Evolutionary conservation across 2,113 vertebrate genomes (phyloP).

Genomic region (Gymnorhina tibicen): DNA sequence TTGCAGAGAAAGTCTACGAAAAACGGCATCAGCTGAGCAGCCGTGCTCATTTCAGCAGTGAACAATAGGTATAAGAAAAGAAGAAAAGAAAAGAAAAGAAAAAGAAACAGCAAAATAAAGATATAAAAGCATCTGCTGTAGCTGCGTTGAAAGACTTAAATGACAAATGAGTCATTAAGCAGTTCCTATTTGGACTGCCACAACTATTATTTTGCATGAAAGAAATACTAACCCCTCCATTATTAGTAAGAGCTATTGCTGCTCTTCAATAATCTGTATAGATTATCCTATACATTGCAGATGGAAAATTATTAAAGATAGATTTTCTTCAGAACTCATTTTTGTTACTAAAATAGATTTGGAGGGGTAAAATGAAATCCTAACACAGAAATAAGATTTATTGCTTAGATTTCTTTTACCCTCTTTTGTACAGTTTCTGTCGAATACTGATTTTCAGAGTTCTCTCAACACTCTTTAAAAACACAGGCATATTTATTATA

Average conservation of each 20-base stretch:
- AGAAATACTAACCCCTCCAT: not conserved
- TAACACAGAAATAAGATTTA: not conserved
- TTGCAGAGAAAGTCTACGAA: not conserved
- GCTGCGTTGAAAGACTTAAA: not conserved
- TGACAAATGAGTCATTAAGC: constrained; percentile 32
- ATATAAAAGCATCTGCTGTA: not conserved
- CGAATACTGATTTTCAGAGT: not conserved
- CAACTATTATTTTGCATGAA: not conserved
- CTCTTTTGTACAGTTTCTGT: not conserved
- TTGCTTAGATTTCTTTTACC: not conserved
- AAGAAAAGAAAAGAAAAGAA: not conserved
- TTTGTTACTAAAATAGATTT: not conserved
- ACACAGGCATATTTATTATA: not conserved
- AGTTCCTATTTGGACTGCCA: not conserved
- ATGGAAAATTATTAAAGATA: not conserved
- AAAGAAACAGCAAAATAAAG: not conserved
- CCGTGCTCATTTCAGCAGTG: not conserved
- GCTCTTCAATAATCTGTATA: not conserved
- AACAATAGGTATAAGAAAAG: constrained; percentile 6
- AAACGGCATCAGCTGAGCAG: constrained; percentile 1
- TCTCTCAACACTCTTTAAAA: not conserved
- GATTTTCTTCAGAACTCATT: not conserved
- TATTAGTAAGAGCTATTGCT: not conserved
- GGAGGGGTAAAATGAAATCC: not conserved
- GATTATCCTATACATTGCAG: not conserved